Percentiles rank a stretch among this genome's conserved stretches.
Conservation (phyloP, 92 coral and sea anemone genomes). For the Actinernus sp. region DNA sequence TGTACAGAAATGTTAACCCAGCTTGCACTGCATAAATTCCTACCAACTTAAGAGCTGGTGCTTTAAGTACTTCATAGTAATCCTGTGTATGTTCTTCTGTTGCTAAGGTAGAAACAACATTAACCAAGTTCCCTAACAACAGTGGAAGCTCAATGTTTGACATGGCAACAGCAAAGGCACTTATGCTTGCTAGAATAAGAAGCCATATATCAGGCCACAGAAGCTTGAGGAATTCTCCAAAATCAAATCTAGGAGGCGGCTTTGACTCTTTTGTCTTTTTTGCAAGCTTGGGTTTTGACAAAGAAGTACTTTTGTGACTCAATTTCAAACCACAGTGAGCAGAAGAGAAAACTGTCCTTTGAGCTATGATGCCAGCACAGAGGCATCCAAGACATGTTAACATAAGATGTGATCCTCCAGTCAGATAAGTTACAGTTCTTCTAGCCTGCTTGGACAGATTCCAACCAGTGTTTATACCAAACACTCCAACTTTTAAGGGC, state of each 20-base stretch:
- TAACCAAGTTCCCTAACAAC: constrained; percentile 91
- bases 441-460: no score
- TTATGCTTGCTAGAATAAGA: constrained; percentile 80
- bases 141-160: constrained; percentile 86
- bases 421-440: no score
- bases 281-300: constrained; percentile 6
- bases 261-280: constrained; percentile 3
- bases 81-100: constrained; percentile 73
- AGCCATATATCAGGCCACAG: constrained; percentile 95
- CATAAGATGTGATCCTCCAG: no score
- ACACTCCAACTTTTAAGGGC: no score
- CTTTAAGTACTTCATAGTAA: constrained; percentile 72
- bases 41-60: constrained; percentile 81
- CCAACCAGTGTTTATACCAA: no score
- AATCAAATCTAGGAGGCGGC: constrained; percentile 62
- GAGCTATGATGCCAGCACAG: constrained; percentile 44
- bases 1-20: constrained; percentile 86
- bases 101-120: constrained; percentile 90
- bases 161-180: constrained; percentile 98
- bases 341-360: constrained; percentile 35
- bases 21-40: constrained; percentile 87
- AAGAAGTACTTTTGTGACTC: constrained; percentile 79
- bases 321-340: constrained; percentile 94
- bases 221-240: constrained; percentile 78
- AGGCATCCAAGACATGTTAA: constrained; percentile 48